Conservation (phyloP, 1,140 invertebrate genomes). For the Cherax quadricarinatus region DNA sequence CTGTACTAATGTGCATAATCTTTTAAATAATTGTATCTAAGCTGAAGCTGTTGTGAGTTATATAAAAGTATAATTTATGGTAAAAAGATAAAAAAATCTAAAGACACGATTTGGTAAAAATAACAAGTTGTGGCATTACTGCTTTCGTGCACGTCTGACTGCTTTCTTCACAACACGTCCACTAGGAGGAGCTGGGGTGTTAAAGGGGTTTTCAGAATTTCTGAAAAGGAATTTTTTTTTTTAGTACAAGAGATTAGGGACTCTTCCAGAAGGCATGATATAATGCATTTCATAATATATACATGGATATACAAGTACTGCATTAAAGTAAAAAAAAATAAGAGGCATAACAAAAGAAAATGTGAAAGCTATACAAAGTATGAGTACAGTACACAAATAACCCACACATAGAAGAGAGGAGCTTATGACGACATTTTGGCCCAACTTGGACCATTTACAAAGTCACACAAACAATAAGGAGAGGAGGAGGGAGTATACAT, state of each 20-base stretch:
- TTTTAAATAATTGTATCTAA: neutral
- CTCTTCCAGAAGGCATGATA: too few species aligned
- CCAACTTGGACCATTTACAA: too few species aligned
- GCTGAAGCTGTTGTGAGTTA: slow-evolving; percentile 13
- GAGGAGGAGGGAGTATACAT: too few species aligned
- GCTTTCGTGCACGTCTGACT: slow-evolving; percentile 43
- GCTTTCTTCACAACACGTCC: slow-evolving; percentile 69
- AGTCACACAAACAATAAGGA: too few species aligned
- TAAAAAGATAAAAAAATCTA: slow-evolving; percentile 16
- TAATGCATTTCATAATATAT: neutral
- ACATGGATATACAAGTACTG: neutral
- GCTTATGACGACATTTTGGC: too few species aligned
- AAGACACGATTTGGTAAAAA: slow-evolving; percentile 44
- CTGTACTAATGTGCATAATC: neutral
- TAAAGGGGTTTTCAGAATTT: slow-evolving; percentile 51
- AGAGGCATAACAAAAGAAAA: too few species aligned
- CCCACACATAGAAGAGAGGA: too few species aligned
- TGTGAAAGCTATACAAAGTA: too few species aligned
- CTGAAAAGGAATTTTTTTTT: slow-evolving; percentile 30
- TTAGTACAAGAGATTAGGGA: too few species aligned
- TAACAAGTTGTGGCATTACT: neutral
- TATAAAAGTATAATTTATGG: slow-evolving; percentile 37
- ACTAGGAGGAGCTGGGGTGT: slow-evolving; percentile 48
- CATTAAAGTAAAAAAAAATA: too few species aligned
- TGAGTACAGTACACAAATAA: too few species aligned